Conservation (phyloP, 2,888 invertebrate genomes). For the Apodemia duryi region DNA sequence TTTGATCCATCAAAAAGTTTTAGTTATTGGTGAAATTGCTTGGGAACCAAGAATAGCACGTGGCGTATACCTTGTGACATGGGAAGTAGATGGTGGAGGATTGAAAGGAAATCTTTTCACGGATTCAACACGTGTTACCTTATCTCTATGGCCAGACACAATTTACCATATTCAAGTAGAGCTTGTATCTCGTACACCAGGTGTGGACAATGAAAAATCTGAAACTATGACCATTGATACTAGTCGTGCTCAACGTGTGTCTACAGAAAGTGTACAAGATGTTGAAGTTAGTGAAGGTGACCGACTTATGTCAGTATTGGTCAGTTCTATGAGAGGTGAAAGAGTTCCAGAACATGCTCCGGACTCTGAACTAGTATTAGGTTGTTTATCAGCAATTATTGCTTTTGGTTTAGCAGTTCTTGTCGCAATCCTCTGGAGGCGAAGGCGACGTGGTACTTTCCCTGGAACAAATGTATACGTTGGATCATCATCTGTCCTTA, state of each 20-base stretch:
- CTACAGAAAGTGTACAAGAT: constrained; percentile 82
- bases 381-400: constrained; percentile 79
- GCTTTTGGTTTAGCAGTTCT: constrained; percentile 72
- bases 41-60: constrained; percentile 84
- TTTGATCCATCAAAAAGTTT: constrained; percentile 85
- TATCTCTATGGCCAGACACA: constrained; percentile 90
- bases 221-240: constrained; percentile 83
- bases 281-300: constrained; percentile 79
- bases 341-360: constrained; percentile 72
- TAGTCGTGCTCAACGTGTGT: constrained; percentile 81
- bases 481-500: constrained; percentile 79
- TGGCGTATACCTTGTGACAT: constrained; percentile 88
- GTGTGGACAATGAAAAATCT: constrained; percentile 81
- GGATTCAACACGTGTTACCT: constrained; percentile 87
- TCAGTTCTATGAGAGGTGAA: constrained; percentile 81
- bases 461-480: constrained; percentile 80
- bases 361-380: constrained; percentile 78
- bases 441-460: constrained; percentile 75
- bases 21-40: constrained; percentile 85
- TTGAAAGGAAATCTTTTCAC: constrained; percentile 90
- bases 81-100: constrained; percentile 91
- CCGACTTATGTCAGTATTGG: constrained; percentile 80
- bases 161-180: constrained; percentile 89
- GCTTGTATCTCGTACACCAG: constrained; percentile 80
- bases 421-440: constrained; percentile 77